Percentiles rank a stretch among this genome's conserved stretches.
Evolutionary conservation across 2,113 vertebrate species (phyloP).

Genomic region (Guaruba guarouba): DNA sequence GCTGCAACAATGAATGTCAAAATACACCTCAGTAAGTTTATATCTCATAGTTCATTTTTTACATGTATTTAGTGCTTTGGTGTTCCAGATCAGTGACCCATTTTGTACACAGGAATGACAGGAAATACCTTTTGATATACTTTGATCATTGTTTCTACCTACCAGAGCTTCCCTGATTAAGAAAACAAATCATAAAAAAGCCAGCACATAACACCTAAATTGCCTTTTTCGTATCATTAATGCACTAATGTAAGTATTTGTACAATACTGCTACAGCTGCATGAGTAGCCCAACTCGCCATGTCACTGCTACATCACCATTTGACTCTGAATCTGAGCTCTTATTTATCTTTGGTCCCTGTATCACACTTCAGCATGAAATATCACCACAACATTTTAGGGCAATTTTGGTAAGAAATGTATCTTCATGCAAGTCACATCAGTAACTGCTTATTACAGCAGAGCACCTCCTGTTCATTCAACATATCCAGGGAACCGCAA

Average conservation of each 20-base stretch:
- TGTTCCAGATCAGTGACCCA: background rate
- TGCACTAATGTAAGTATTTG: background rate
- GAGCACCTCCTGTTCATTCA: background rate
- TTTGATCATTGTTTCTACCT: background rate
- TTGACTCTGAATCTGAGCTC: background rate
- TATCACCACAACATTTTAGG: background rate
- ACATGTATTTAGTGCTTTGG: background rate
- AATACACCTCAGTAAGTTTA: background rate
- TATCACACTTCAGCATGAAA: background rate
- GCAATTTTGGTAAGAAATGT: background rate
- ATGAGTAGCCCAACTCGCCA: background rate
- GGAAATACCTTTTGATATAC: background rate
- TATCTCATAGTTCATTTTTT: background rate
- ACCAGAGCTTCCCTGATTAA: background rate
- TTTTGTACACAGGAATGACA: background rate
- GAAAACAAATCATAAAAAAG: background rate
- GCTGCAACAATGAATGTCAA: background rate
- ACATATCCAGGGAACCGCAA: background rate
- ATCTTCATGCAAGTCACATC: background rate
- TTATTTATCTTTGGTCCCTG: background rate
- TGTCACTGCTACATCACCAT: background rate
- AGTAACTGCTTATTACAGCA: background rate
- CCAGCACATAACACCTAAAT: background rate
- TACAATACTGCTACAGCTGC: background rate
- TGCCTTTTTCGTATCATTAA: background rate